Percentiles rank a stretch among this genome's conserved stretches.
These are phyloP conservation scores for Sturmia bella DNA, from an alignment of 2,888 invertebrate genomes.

Conservation along the genomic window DNA sequence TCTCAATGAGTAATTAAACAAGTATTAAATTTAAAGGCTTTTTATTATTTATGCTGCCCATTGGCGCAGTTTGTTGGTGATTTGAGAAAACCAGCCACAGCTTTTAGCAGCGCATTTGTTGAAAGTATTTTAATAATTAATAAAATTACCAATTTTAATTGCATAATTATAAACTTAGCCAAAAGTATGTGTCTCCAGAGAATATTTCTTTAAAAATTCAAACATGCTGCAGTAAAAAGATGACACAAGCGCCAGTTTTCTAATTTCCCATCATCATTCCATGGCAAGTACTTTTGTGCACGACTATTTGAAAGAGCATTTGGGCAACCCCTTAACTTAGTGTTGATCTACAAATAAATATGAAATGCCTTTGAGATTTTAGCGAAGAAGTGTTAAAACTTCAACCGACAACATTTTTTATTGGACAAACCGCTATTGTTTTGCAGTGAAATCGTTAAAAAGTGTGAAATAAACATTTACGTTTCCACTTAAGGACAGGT, in stretches of 20 bases:
- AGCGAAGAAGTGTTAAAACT: conserved; percentile 64
- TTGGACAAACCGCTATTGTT: conserved; percentile 54
- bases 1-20: conserved; percentile 11
- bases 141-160: conserved; percentile 67
- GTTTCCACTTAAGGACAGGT: conserved; percentile 38
- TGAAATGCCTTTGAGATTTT: conserved; percentile 61
- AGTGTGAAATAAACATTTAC: conserved; percentile 53
- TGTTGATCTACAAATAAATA: conserved; percentile 26
- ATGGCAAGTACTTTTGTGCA: too few relatives aligned
- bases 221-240: conserved; percentile 12
- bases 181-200: conserved; percentile 54
- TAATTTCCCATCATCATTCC: too few relatives aligned
- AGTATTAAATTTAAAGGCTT: neutral
- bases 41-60: too few relatives aligned
- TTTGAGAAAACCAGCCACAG: neutral
- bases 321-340: conserved; percentile 61
- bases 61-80: neutral
- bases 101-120: neutral
- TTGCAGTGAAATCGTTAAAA: conserved; percentile 49
- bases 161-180: conserved; percentile 66
- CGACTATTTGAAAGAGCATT: conserved; percentile 42
- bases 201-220: conserved; percentile 57
- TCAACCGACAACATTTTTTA: conserved; percentile 50
- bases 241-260: neutral
- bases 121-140: conserved; percentile 62